Conservation (phyloP, 1,140 invertebrate species). For the Theocolax elegans region DNA sequence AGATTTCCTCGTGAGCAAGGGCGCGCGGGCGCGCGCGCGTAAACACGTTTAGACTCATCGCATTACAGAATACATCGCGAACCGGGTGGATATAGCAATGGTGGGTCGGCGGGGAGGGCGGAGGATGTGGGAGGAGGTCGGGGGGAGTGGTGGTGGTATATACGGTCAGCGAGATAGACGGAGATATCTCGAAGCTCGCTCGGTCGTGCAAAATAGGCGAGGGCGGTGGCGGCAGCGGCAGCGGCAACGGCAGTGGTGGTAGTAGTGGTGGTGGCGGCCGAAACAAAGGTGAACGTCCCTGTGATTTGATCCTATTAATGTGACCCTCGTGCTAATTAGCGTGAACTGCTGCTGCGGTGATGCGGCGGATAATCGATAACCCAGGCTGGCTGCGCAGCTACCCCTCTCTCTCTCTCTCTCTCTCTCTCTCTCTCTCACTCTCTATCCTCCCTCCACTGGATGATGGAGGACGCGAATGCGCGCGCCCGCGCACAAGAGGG, state of each 20-base stretch:
- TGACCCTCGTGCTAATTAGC: slow-evolving; percentile 58
- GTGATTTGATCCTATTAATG: slow-evolving; percentile 61
- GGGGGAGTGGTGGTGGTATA: neutral
- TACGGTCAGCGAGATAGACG: neutral
- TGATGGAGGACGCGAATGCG: no score
- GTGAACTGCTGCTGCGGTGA: slow-evolving; percentile 57
- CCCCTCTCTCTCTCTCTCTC: neutral
- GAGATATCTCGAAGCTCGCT: neutral
- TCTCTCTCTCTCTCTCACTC: neutral
- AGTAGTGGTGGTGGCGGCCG: slow-evolving; percentile 24
- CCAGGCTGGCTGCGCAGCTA: slow-evolving; percentile 11
- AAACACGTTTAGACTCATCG: no score
- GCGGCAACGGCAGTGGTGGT: slow-evolving; percentile 25
- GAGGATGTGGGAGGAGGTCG: neutral
- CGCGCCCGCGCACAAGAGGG: slow-evolving; percentile 3
- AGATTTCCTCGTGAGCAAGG: no score
- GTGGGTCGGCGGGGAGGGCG: neutral
- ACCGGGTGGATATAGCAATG: no score
- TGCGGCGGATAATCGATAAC: slow-evolving; percentile 47
- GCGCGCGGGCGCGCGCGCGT: neutral
- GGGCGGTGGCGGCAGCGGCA: neutral
- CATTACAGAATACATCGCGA: no score
- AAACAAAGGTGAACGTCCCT: slow-evolving; percentile 58
- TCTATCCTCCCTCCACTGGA: neutral
- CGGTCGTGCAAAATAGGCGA: slow-evolving; percentile 3